These are phyloP conservation scores for Aquatica leii DNA, from an alignment of 2,888 invertebrate species.

Conservation along the genomic window DNA sequence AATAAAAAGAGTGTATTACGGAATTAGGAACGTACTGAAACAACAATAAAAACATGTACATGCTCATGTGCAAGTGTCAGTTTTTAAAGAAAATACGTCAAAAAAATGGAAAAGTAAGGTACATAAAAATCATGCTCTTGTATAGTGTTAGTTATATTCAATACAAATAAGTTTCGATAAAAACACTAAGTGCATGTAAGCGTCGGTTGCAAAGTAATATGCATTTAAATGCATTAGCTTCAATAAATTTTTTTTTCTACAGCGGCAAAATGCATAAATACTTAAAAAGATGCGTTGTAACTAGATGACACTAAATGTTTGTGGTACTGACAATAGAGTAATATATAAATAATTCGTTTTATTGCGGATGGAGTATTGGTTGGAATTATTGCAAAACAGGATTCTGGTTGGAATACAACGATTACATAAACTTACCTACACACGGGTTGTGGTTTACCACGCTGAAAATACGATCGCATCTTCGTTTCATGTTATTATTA, in stretches of 20 bases:
- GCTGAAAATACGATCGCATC: conserved; percentile 88
- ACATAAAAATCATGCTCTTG: conserved; percentile 12
- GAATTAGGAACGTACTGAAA: conserved; percentile 29
- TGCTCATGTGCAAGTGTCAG: conserved; percentile 30
- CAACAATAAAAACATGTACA: conserved; percentile 34
- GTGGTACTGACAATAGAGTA: conserved; percentile 33
- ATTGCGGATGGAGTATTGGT: conserved; percentile 33
- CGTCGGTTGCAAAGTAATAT: conserved; percentile 20
- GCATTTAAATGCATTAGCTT: conserved; percentile 23
- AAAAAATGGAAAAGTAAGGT: not conserved
- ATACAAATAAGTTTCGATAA: no score
- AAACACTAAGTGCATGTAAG: conserved; percentile 20
- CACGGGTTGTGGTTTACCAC: conserved; percentile 94
- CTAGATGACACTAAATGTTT: conserved; percentile 13
- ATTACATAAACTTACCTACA: conserved; percentile 77
- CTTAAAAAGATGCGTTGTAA: conserved; percentile 9
- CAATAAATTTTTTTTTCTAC: conserved; percentile 12
- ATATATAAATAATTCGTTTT: conserved; percentile 37
- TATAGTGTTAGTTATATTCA: no score
- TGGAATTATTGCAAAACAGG: conserved; percentile 31
- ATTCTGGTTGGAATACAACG: conserved; percentile 30
- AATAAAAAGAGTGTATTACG: conserved; percentile 37
- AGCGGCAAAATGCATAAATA: conserved; percentile 10
- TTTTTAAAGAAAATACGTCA: conserved; percentile 16
- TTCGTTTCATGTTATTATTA: conserved; percentile 89